A percentile compares a stretch with the other conserved stretches of the same genome.
phyloP scores from a whole-genome alignment of 92 coral and sea anemone genomes.

The Palythoa grandis region DNA sequence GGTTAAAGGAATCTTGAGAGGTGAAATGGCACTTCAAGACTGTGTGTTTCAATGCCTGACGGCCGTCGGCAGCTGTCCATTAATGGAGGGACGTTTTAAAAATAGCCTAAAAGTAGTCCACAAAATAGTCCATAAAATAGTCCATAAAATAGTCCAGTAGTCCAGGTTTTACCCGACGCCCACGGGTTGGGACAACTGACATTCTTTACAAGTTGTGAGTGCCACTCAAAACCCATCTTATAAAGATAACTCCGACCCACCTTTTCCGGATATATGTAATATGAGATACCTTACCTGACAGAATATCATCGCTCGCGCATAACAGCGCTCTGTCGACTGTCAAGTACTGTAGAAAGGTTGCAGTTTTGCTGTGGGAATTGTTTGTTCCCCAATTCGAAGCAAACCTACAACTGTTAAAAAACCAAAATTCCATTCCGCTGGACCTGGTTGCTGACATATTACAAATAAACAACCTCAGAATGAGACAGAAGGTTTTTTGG shows the following conservation, averaged over 20 bases:
- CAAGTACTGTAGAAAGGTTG: not conserved
- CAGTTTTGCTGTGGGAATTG: not conserved
- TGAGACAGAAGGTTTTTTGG: constrained; percentile 9
- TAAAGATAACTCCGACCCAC: constrained; percentile 36
- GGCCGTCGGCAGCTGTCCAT: too few relatives aligned
- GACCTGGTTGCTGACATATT: not conserved
- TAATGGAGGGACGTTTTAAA: too few relatives aligned
- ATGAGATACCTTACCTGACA: constrained; percentile 23
- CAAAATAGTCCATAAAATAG: too few relatives aligned
- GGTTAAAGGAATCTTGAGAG: too few relatives aligned
- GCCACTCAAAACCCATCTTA: constrained; percentile 13
- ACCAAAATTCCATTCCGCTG: not conserved
- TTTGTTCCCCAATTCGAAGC: not conserved
- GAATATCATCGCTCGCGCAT: not conserved
- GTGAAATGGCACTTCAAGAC: too few relatives aligned
- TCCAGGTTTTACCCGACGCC: too few relatives aligned
- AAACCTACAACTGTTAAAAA: not conserved
- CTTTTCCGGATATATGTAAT: constrained; percentile 41
- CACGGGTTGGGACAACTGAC: not conserved
- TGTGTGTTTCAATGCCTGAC: too few relatives aligned
- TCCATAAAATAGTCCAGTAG: too few relatives aligned
- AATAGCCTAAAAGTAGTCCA: too few relatives aligned
- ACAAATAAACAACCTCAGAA: not conserved
- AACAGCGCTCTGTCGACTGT: constrained; percentile 29
- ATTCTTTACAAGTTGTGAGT: constrained; percentile 14